phyloP scores from a whole-genome alignment of 2,113 vertebrate genomes.

The Sus scrofa region DNA sequence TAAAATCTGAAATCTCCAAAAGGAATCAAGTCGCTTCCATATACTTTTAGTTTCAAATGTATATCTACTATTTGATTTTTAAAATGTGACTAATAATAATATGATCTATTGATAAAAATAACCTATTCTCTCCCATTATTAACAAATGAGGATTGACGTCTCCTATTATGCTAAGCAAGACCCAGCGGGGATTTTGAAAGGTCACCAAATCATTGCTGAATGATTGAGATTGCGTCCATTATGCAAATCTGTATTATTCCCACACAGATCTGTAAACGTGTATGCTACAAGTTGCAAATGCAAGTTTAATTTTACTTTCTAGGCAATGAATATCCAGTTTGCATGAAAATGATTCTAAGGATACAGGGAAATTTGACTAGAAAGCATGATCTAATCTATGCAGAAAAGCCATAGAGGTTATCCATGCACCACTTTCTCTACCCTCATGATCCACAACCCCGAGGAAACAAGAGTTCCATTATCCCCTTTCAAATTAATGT shows the following conservation, averaged over 20 bases:
- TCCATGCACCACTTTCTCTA: background rate
- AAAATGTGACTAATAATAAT: conserved; percentile 11
- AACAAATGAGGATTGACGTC: conserved; percentile 13
- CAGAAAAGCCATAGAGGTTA: background rate
- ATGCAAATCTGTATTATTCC: background rate
- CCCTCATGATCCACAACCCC: background rate
- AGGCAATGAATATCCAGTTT: background rate
- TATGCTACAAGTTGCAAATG: background rate
- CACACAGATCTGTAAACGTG: background rate
- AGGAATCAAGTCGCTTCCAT: background rate
- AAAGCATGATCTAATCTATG: background rate
- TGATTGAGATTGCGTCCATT: background rate
- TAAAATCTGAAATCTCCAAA: background rate
- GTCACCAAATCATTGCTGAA: conserved; percentile 26
- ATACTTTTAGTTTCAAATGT: conserved; percentile 16
- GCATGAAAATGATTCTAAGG: conserved; percentile 44
- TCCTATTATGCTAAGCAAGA: conserved; percentile 14
- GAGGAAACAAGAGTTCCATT: conserved; percentile 22
- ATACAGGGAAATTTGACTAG: conserved; percentile 8
- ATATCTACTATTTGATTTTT: conserved; percentile 15
- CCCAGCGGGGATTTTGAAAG: background rate
- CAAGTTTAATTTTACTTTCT: conserved; percentile 49
- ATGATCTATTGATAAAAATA: conserved; percentile 56
- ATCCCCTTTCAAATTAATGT: conserved; percentile 47
- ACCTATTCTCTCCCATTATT: background rate